phyloP scores from a whole-genome alignment of 2,888 invertebrate genomes.

The Eupeodes latifasciatus region DNA sequence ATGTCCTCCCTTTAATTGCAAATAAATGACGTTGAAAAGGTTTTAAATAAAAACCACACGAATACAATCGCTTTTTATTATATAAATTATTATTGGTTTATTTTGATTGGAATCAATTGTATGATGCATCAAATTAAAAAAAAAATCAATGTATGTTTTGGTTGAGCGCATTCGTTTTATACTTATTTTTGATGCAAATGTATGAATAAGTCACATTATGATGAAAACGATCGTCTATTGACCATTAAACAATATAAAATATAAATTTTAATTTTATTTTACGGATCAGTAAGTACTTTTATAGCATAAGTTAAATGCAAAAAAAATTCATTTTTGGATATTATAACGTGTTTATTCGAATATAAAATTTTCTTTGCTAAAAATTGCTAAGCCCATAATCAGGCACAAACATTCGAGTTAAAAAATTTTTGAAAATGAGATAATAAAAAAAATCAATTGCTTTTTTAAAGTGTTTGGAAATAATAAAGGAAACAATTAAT shows the following conservation, averaged over 20 bases:
- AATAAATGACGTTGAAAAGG: not conserved
- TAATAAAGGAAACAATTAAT: too few relatives aligned
- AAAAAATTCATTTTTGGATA: too few relatives aligned
- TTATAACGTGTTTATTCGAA: too few relatives aligned
- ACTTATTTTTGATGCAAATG: not conserved
- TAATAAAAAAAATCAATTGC: too few relatives aligned
- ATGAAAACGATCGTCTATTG: not conserved
- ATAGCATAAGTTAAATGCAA: too few relatives aligned
- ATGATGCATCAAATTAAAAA: not conserved
- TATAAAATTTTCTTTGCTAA: too few relatives aligned
- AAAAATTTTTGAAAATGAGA: too few relatives aligned
- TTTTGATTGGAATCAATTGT: slow-evolving; percentile 32
- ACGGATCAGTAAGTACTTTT: too few relatives aligned
- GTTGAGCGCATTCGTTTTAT: slow-evolving; percentile 23
- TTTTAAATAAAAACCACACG: slow-evolving; percentile 8
- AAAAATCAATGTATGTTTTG: slow-evolving; percentile 20
- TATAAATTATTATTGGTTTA: not conserved
- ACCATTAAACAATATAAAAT: not conserved
- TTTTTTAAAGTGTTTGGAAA: too few relatives aligned
- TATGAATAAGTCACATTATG: slow-evolving; percentile 1
- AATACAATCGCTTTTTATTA: not conserved
- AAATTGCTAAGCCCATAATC: too few relatives aligned
- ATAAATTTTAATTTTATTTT: too few relatives aligned
- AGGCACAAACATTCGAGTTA: too few relatives aligned
- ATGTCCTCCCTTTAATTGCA: not conserved